Evolutionary conservation across 2,888 invertebrate genomes (phyloP).

Genomic region (Eupelmus urozonus): DNA sequence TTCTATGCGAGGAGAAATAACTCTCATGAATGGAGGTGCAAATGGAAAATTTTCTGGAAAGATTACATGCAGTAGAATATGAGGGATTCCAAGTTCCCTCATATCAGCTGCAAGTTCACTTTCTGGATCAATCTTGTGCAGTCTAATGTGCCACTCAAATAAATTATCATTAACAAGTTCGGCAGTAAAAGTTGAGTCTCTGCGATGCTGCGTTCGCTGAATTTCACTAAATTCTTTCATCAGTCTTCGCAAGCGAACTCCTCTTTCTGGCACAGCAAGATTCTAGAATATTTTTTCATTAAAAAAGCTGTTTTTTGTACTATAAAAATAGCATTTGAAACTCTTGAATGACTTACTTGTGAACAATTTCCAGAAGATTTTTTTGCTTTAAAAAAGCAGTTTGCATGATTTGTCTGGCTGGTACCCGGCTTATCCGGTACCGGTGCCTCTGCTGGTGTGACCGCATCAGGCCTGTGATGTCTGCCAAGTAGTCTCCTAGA

Average conservation of each 20-base stretch:
- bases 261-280: slow-evolving; percentile 77
- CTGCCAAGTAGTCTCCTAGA: slow-evolving; percentile 79
- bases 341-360: slow-evolving; percentile 62
- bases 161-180: slow-evolving; percentile 92
- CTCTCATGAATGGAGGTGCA: slow-evolving; percentile 89
- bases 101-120: slow-evolving; percentile 90
- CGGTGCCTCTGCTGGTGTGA: slow-evolving; percentile 73
- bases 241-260: slow-evolving; percentile 86
- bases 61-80: slow-evolving; percentile 87
- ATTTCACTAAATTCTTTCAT: slow-evolving; percentile 93
- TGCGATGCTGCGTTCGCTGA: slow-evolving; percentile 84
- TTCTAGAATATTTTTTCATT: slow-evolving; percentile 57
- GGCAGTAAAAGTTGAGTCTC: slow-evolving; percentile 89
- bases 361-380: slow-evolving; percentile 66
- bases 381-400: slow-evolving; percentile 73
- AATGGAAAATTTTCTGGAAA: slow-evolving; percentile 95
- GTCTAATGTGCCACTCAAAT: slow-evolving; percentile 91
- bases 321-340: neutral
- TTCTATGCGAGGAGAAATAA: slow-evolving; percentile 85
- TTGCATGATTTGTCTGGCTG: slow-evolving; percentile 66
- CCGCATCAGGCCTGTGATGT: slow-evolving; percentile 72
- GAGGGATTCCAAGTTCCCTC: slow-evolving; percentile 85
- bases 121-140: slow-evolving; percentile 90
- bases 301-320: neutral
- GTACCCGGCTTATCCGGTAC: slow-evolving; percentile 70